Conservation (phyloP, 1,140 invertebrate species). For the Steinernema feltiae region DNA sequence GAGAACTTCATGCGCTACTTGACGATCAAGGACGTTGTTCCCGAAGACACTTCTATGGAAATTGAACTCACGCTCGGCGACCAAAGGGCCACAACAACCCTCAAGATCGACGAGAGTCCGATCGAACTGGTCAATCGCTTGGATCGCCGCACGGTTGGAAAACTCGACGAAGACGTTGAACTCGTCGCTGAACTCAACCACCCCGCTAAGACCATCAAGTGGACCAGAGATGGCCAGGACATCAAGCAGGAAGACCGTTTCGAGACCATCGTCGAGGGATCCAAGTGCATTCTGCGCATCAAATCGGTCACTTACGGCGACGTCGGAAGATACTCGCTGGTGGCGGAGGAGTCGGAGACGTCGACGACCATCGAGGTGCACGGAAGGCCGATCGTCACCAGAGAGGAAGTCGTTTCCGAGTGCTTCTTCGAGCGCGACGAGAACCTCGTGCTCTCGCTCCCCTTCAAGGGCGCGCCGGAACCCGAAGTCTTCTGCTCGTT, state of each 20-base stretch:
- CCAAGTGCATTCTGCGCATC: conserved; percentile 26
- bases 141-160: conserved; percentile 39
- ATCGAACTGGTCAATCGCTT: conserved; percentile 47
- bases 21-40: conserved; percentile 39
- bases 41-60: conserved; percentile 38
- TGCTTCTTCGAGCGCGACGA: conserved; percentile 33
- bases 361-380: conserved; percentile 33
- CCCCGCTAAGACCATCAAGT: conserved; percentile 37
- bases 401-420: background rate
- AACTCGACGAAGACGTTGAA: conserved; percentile 32
- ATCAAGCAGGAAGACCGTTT: background rate
- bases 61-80: background rate
- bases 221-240: conserved; percentile 37
- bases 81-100: conserved; percentile 4
- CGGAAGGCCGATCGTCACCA: background rate
- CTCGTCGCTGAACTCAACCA: conserved; percentile 46
- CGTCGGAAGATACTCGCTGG: conserved; percentile 36
- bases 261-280: background rate
- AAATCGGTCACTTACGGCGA: conserved; percentile 37
- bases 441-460: conserved; percentile 33
- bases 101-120: conserved; percentile 50
- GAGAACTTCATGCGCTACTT: conserved; percentile 45
- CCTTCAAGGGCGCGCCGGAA: conserved; percentile 35
- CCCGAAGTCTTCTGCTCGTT: conserved; percentile 45
- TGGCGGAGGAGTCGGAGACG: conserved; percentile 42